phyloP scores from a whole-genome alignment of 2,113 vertebrate species.

The Balaeniceps rex region DNA sequence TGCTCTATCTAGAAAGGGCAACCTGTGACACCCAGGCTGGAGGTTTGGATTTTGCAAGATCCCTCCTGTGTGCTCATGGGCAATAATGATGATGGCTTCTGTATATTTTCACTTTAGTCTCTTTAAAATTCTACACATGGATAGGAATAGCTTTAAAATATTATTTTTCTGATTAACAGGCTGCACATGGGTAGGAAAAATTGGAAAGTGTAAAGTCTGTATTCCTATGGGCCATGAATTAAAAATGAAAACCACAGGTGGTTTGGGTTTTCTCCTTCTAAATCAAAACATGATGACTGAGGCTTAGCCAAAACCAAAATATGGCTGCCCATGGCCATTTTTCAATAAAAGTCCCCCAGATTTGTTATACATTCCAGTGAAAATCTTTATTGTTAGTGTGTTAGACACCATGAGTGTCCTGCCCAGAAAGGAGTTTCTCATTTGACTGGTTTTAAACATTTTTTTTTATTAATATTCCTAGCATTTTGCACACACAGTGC shows the following conservation, averaged over 20 bases:
- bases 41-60: not conserved
- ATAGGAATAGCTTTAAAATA: constrained; percentile 19
- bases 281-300: constrained; percentile 52
- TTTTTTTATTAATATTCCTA: not conserved
- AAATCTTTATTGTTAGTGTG: not conserved
- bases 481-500: not conserved
- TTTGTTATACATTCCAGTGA: constrained; percentile 23
- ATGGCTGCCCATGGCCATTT: constrained; percentile 2
- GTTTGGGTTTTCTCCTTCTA: constrained; percentile 59
- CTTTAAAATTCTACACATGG: constrained; percentile 14
- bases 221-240: constrained; percentile 58
- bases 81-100: not conserved
- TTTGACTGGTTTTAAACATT: not conserved
- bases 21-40: not conserved
- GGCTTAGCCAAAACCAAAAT: constrained; percentile 47
- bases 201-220: constrained; percentile 27
- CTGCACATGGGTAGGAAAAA: constrained; percentile 30
- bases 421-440: not conserved
- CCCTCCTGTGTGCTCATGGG: not conserved
- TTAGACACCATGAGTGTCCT: not conserved
- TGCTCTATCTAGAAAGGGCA: not conserved
- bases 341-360: constrained; percentile 32
- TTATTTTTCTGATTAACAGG: constrained; percentile 42
- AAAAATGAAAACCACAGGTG: constrained; percentile 61
- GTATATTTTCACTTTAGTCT: not conserved